A percentile compares a stretch with the other conserved stretches of the same genome.
These are phyloP conservation scores for Sisyra nigra DNA, from an alignment of 2,888 invertebrate genomes.

Conservation along the genomic window DNA sequence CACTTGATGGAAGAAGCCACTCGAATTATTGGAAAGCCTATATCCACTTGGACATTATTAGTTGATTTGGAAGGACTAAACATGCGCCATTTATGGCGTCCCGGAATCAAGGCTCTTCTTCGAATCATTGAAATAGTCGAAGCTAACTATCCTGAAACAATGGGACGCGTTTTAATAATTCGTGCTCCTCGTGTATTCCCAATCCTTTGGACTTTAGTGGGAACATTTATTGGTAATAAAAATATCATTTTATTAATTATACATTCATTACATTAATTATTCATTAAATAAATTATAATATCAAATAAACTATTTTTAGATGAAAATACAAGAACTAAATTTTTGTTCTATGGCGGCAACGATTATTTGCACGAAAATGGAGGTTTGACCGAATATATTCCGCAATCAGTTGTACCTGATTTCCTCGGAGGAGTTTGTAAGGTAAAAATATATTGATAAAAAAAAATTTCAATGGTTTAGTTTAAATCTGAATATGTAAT, in stretches of 20 bases:
- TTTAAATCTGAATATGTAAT: too few relatives aligned
- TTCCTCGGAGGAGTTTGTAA: conserved; percentile 83
- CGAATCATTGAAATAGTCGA: conserved; percentile 71
- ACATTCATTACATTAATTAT: too few relatives aligned
- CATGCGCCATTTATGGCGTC: conserved; percentile 91
- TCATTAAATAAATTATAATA: too few relatives aligned
- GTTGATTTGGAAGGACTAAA: conserved; percentile 88
- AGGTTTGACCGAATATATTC: conserved; percentile 72
- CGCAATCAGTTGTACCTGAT: conserved; percentile 72
- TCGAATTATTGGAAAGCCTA: conserved; percentile 57
- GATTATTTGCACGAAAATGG: conserved; percentile 66
- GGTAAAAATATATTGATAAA: conserved; percentile 33
- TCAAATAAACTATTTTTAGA: conserved; percentile 36
- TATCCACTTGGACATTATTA: conserved; percentile 77
- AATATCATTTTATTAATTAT: too few relatives aligned
- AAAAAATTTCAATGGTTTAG: not conserved
- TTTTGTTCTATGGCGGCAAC: conserved; percentile 80
- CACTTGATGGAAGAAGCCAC: conserved; percentile 77
- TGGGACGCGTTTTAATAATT: conserved; percentile 80
- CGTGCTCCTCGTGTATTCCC: conserved; percentile 89
- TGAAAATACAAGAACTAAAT: conserved; percentile 83
- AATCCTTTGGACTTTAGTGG: conserved; percentile 87
- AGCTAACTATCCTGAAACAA: conserved; percentile 89
- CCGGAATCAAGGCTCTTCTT: conserved; percentile 63
- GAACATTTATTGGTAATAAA: conserved; percentile 77